Evolutionary conservation across 2,797 vertebrate species (phyloP).

Genomic region (Hybognathus amarus): DNA sequence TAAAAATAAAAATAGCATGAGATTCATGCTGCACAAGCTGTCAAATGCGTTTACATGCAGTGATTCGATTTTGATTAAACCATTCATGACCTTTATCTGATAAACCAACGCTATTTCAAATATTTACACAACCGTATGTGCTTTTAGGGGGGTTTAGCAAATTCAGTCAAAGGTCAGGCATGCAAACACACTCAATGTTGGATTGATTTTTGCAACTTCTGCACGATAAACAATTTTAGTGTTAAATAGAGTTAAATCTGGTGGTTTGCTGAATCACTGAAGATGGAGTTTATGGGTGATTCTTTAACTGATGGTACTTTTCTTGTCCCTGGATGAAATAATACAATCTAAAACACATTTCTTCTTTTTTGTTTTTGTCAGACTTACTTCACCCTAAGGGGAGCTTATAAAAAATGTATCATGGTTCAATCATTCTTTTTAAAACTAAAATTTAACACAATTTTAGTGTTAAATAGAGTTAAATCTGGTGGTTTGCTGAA

Average conservation of each 20-base stretch:
- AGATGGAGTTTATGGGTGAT: too few relatives aligned
- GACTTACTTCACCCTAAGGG: too few relatives aligned
- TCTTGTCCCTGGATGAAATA: too few relatives aligned
- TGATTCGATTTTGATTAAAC: not conserved
- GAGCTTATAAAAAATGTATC: too few relatives aligned
- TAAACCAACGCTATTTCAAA: slow-evolving; percentile 8
- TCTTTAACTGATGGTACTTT: too few relatives aligned
- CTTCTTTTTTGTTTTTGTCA: too few relatives aligned
- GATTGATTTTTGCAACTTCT: not conserved
- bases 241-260: not conserved
- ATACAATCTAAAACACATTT: too few relatives aligned
- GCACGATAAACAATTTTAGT: not conserved
- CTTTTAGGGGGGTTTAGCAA: not conserved
- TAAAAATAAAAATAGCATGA: too few relatives aligned
- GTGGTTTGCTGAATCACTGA: not conserved
- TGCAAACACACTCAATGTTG: not conserved
- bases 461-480: too few relatives aligned
- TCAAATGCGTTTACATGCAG: not conserved
- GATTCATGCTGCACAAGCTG: not conserved
- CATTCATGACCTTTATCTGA: slow-evolving; percentile 24
- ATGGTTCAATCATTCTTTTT: too few relatives aligned
- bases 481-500: too few relatives aligned
- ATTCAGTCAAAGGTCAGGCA: not conserved
- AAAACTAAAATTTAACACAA: too few relatives aligned
- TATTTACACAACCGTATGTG: slow-evolving; percentile 14